A percentile compares a stretch with the other conserved stretches of the same genome.
These are phyloP conservation scores for Amphiprion ocellaris DNA, from an alignment of 2,113 vertebrate genomes.

Conservation along the genomic window DNA sequence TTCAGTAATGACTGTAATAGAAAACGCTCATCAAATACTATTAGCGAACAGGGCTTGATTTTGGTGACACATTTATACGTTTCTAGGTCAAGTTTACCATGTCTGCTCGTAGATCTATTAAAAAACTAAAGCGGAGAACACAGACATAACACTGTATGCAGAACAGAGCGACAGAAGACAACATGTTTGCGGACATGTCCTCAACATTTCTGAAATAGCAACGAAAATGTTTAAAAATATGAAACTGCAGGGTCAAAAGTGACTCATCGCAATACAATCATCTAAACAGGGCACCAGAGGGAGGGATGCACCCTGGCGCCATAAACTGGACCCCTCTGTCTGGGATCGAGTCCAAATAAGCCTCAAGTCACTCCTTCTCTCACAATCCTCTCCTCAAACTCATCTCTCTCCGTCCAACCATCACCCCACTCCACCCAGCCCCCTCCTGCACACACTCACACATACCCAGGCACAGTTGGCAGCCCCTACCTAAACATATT, in stretches of 20 bases:
- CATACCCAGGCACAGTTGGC: slow-evolving; percentile 68
- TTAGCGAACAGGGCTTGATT: background rate
- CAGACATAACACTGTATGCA: background rate
- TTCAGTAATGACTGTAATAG: background rate
- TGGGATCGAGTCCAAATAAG: slow-evolving; percentile 72
- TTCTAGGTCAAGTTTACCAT: too few relatives aligned
- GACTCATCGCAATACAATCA: slow-evolving; percentile 39
- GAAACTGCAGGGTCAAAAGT: slow-evolving; percentile 36
- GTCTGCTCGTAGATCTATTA: background rate
- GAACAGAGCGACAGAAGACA: background rate
- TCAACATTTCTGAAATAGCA: slow-evolving; percentile 1
- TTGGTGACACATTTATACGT: background rate
- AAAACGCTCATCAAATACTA: background rate
- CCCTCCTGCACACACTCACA: slow-evolving; percentile 31
- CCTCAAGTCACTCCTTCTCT: slow-evolving; percentile 68
- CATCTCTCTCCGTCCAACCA: slow-evolving; percentile 48
- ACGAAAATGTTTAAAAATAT: background rate
- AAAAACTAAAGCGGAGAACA: background rate
- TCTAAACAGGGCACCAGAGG: slow-evolving; percentile 44
- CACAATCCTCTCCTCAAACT: slow-evolving; percentile 60
- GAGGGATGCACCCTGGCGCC: slow-evolving; percentile 70
- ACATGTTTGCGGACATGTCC: background rate
- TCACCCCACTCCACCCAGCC: slow-evolving; percentile 8
- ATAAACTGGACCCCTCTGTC: slow-evolving; percentile 69
- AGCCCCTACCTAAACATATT: slow-evolving; percentile 75